Evolutionary conservation across 2,888 invertebrate species (phyloP), one percentile per base, ranked within the genome.

Genomic region (Acronicta alni): DNA sequence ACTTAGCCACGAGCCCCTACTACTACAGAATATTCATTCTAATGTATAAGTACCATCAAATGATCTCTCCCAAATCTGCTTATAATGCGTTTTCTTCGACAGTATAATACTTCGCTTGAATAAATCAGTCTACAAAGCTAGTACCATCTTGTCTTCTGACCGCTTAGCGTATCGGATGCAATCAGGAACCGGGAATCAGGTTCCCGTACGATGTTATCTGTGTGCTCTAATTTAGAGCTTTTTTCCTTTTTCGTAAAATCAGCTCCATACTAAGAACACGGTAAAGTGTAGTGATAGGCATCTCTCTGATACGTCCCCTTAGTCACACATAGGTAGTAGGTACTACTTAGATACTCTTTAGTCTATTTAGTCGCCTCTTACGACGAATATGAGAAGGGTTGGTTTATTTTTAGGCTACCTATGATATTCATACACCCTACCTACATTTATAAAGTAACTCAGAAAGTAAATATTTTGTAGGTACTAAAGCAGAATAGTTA

Each of bases 151-250:
- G 59, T 48, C 46, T 67, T 35, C 35, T 15, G 35, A 46, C 57
- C 39, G 67, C 46, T 67, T 72, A 67, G 44, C 60, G 61, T 41
- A 52, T 59, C 44, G 51, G 44, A 38, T 47, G 41, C 41, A 58
- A 58, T 52, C 37, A 23, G 41, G 47, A 57, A 39, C 9, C 17
- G 59, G 44, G 59, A 52, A 67, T 72, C 51, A 43, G 49, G 67
- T 51, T 72, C 44, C 39, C 66, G 51, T 52, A 67, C 57, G 49
- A 47, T 57, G 38, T 45, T 72, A 66, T 66, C 59, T 23, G 14
- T 23, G 15, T 18, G 2, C 35, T 32, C 0, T 32, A 23, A 10
- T 26, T 26, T 9, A 7, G 8, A 10, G 8, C 7, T 8, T 1
- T 10, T 10, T 26, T 10, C 26, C 26, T 26, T 26, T 10, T 26